Percentiles rank a stretch among this genome's conserved stretches.
Conservation (phyloP, 2,888 invertebrate species). For the Phyto melanocephala region DNA sequence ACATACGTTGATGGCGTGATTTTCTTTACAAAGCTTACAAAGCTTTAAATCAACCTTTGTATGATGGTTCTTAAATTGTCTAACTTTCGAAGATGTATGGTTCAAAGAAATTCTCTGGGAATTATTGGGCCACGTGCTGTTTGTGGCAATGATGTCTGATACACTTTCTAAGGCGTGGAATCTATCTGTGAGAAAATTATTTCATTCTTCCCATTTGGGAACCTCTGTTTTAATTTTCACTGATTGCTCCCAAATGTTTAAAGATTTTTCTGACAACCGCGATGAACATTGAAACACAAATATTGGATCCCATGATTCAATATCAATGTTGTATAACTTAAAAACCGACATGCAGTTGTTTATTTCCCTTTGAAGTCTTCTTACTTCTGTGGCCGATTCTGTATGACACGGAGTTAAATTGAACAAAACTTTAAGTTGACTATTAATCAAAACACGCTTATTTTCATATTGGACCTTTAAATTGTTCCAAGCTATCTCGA, state of each 20-base stretch:
- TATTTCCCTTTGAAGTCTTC: background rate
- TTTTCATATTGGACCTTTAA: no score
- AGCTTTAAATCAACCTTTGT: background rate
- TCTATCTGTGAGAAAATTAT: conserved; percentile 4
- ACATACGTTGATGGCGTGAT: background rate
- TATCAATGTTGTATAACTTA: background rate
- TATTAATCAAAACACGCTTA: background rate
- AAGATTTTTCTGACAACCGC: background rate
- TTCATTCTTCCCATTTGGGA: no score
- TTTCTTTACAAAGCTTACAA: background rate
- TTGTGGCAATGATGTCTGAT: no score
- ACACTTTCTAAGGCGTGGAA: conserved; percentile 13
- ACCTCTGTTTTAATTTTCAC: conserved; percentile 13
- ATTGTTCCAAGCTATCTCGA: no score
- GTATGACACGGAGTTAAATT: background rate
- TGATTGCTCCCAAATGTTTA: conserved; percentile 8
- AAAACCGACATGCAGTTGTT: conserved; percentile 1
- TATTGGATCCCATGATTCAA: background rate
- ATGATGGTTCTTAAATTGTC: background rate
- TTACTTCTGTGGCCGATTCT: background rate
- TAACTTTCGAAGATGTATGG: background rate
- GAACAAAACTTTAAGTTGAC: conserved; percentile 2
- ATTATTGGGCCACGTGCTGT: background rate
- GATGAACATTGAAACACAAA: no score
- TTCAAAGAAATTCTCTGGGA: background rate